Conservation (phyloP, 2,113 vertebrate species). For the Oostethus manadensis region DNA sequence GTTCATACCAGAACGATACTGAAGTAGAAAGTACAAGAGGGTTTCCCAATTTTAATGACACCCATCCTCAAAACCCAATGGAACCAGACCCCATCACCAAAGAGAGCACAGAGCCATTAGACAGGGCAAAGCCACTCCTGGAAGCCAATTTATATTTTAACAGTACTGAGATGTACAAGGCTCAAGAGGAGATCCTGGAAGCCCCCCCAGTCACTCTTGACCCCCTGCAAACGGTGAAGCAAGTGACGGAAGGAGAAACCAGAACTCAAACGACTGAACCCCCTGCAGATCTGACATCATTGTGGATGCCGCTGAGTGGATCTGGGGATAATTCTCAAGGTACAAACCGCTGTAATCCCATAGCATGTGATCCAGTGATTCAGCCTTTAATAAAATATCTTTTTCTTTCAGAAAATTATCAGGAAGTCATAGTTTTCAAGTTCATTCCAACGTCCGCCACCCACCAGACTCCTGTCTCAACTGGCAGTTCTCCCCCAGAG, state of each 20-base stretch:
- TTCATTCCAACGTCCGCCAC: conserved; percentile 21
- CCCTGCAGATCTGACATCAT: conserved; percentile 9
- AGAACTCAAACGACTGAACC: conserved; percentile 20
- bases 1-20: conserved; percentile 26
- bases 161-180: conserved; percentile 2
- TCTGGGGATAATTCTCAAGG: conserved; percentile 60
- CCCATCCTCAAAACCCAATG: conserved; percentile 32
- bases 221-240: not conserved
- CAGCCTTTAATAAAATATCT: conserved; percentile 4
- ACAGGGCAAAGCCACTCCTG: conserved; percentile 15
- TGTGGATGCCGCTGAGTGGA: conserved; percentile 36
- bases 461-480: conserved; percentile 12
- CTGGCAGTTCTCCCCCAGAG: conserved; percentile 8
- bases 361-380: not conserved
- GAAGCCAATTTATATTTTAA: conserved; percentile 19
- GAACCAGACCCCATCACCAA: conserved; percentile 13
- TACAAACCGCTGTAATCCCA: conserved; percentile 11
- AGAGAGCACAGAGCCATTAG: conserved; percentile 11
- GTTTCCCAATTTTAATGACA: conserved; percentile 5
- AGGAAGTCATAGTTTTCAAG: not conserved
- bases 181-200: conserved; percentile 20
- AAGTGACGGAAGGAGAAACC: conserved; percentile 14
- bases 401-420: conserved; percentile 44
- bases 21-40: conserved; percentile 32
- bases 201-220: conserved; percentile 17